These are phyloP conservation scores for Emydura subglobosa DNA, from an alignment of 2,113 vertebrate genomes.

Conservation along the genomic window DNA sequence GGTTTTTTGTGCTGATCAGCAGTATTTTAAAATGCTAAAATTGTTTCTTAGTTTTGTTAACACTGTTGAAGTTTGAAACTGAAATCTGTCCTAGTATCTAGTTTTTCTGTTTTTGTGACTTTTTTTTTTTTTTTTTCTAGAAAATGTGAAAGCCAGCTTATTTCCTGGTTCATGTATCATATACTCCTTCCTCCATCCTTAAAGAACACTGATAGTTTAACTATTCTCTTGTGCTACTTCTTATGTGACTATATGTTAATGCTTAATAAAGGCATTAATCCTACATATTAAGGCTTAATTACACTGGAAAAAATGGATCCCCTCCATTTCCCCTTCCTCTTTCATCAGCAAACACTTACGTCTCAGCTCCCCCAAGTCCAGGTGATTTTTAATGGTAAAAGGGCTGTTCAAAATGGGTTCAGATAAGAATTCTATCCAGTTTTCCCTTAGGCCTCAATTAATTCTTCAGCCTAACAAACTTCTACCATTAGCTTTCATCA, in stretches of 20 bases:
- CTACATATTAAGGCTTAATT: not conserved
- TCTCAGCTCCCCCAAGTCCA: not conserved
- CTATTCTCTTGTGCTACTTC: not conserved
- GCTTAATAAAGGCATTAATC: not conserved
- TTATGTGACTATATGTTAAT: not conserved
- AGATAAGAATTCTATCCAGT: not conserved
- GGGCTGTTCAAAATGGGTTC: not conserved
- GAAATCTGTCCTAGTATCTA: rapidly evolving
- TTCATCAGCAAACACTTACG: not conserved
- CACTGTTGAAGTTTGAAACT: not conserved
- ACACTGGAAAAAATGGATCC: not conserved
- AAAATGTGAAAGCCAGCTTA: not conserved
- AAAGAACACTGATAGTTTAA: not conserved
- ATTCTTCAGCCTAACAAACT: not conserved
- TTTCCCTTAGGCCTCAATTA: not conserved
- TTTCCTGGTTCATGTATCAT: not conserved
- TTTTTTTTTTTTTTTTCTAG: no score
- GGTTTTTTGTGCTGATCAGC: not conserved
- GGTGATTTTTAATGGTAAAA: not conserved
- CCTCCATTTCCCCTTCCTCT: no score
- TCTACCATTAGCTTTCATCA: not conserved
- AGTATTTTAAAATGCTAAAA: not conserved
- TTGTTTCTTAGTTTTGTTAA: not conserved
- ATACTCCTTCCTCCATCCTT: not conserved
- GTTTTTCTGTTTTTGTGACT: not conserved